phyloP scores from a whole-genome alignment of 2,888 invertebrate species.

The Scaptomyza reducta region DNA sequence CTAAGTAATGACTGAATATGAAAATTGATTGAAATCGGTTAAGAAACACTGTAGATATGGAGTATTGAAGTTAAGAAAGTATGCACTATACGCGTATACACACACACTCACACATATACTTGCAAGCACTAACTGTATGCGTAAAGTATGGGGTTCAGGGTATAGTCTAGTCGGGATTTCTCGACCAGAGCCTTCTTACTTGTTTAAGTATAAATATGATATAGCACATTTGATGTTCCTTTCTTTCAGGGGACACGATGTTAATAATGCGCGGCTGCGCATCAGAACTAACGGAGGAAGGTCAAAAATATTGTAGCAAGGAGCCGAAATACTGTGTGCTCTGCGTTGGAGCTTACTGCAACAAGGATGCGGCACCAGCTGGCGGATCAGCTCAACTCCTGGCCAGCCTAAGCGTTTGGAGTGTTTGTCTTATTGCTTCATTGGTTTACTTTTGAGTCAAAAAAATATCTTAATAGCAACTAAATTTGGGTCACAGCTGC shows the following conservation, averaged over 20 bases:
- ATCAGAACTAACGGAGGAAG: conserved; percentile 58
- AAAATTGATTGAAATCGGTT: no score
- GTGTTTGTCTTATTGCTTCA: conserved; percentile 8
- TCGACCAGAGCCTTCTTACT: no score
- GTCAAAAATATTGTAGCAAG: conserved; percentile 56
- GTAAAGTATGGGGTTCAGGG: no score
- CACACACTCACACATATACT: no score
- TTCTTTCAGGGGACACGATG: conserved; percentile 55
- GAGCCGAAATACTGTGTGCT: conserved; percentile 58
- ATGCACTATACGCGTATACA: no score
- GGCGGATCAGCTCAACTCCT: conserved; percentile 1
- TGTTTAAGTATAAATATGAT: no score
- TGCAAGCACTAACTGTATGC: no score
- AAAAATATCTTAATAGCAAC: conserved; percentile 1
- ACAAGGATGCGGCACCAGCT: conserved; percentile 29
- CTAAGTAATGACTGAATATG: no score
- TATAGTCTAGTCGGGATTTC: no score
- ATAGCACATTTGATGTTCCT: no score
- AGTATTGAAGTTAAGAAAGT: no score
- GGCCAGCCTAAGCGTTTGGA: conserved; percentile 4
- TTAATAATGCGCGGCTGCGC: conserved; percentile 74
- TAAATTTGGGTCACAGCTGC: neutral
- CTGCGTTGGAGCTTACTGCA: conserved; percentile 70
- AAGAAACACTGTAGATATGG: no score
- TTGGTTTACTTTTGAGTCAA: conserved; percentile 4